These are phyloP conservation scores for Pristionchus exspectatus DNA, from an alignment of 2,888 invertebrate genomes.

Conservation along the genomic window DNA sequence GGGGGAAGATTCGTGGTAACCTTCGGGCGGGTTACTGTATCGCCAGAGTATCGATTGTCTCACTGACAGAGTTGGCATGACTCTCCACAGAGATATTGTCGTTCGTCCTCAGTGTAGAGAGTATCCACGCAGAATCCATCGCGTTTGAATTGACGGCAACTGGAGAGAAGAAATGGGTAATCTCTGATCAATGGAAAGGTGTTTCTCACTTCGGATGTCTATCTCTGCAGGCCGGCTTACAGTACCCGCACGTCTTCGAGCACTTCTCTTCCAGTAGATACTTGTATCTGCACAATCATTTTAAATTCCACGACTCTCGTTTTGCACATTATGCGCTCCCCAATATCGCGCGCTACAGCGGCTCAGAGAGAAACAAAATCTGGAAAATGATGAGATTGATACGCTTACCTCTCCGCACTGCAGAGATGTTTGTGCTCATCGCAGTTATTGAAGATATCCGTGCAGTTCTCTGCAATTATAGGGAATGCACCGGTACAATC, in stretches of 20 bases:
- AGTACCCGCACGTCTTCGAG: constrained; percentile 64
- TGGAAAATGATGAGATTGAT: neutral
- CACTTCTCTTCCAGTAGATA: constrained; percentile 63
- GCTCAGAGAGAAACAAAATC: neutral
- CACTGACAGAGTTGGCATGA: constrained; percentile 63
- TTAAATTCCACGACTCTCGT: too few relatives aligned
- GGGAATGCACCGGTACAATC: neutral
- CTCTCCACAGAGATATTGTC: constrained; percentile 65
- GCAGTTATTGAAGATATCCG: constrained; percentile 63
- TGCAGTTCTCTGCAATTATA: constrained; percentile 61
- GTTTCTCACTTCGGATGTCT: constrained; percentile 66
- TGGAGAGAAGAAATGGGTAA: constrained; percentile 40
- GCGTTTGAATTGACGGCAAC: constrained; percentile 63
- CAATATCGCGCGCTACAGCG: neutral
- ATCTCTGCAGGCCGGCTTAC: constrained; percentile 65
- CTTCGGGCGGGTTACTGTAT: constrained; percentile 33
- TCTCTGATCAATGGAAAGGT: neutral
- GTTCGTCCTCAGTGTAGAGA: constrained; percentile 66
- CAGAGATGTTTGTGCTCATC: constrained; percentile 64
- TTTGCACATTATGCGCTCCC: too few relatives aligned
- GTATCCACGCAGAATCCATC: constrained; percentile 69
- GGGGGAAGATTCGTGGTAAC: constrained; percentile 23
- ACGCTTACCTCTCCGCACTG: constrained; percentile 39
- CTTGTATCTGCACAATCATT: constrained; percentile 54
- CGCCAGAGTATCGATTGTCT: constrained; percentile 35